Evolutionary conservation across 2,888 invertebrate species (phyloP).

Genomic region (Acleris holmiana): DNA sequence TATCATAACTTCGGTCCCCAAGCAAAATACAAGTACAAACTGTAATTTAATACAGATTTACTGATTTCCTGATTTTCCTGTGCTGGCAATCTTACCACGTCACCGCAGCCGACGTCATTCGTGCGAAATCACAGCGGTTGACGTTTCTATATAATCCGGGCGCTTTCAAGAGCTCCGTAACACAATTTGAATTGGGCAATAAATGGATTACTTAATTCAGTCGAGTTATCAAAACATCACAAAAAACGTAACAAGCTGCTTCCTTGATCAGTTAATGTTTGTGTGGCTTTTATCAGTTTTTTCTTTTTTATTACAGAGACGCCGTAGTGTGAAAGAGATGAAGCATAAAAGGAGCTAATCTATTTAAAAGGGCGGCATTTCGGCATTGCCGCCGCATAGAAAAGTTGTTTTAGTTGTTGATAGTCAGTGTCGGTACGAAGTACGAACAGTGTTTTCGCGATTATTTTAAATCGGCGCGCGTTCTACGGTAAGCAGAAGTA

Average conservation of each 20-base stretch:
- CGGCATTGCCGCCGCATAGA: background rate
- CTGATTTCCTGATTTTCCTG: background rate
- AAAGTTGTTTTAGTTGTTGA: too few relatives aligned
- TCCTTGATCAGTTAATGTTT: background rate
- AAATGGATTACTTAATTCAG: background rate
- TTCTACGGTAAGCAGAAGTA: constrained; percentile 4
- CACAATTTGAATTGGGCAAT: background rate
- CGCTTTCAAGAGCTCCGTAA: background rate
- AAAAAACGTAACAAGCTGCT: background rate
- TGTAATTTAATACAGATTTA: too few relatives aligned
- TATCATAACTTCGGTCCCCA: too few relatives aligned
- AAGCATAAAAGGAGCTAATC: background rate
- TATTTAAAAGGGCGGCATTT: background rate
- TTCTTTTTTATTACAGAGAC: too few relatives aligned
- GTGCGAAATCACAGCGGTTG: constrained; percentile 10
- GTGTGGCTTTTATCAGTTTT: too few relatives aligned
- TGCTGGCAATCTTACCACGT: constrained; percentile 30
- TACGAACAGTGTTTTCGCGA: too few relatives aligned
- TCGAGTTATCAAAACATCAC: constrained; percentile 13
- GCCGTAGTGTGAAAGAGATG: constrained; percentile 11
- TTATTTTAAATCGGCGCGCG: constrained; percentile 11
- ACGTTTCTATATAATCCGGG: constrained; percentile 14
- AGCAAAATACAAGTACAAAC: too few relatives aligned
- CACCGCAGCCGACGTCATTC: constrained; percentile 24
- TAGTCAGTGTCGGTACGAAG: background rate